These are phyloP conservation scores for Aporrectodea caliginosa DNA, from an alignment of 1,140 invertebrate species.

Conservation along the genomic window DNA sequence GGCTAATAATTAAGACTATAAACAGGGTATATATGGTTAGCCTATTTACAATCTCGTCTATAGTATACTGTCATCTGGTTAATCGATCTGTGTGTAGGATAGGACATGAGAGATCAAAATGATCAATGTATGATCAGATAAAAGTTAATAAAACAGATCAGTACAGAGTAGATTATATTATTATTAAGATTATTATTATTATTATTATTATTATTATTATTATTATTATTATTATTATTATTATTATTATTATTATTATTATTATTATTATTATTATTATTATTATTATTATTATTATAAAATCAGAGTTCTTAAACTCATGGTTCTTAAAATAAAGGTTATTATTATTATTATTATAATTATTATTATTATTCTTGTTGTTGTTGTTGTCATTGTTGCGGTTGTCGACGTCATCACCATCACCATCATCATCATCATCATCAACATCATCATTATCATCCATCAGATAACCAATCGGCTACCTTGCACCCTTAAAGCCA, in stretches of 20 bases:
- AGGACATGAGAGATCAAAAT: too few species aligned
- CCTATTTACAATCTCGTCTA: too few species aligned
- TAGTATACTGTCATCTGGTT: too few species aligned
- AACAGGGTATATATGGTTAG: too few species aligned
- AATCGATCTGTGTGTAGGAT: too few species aligned
- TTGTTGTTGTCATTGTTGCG: neutral
- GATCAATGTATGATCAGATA: too few species aligned
- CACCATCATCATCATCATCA: neutral
- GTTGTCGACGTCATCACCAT: neutral
- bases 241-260: conserved; percentile 4
- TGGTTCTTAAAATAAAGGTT: neutral
- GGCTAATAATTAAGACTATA: too few species aligned
- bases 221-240: conserved; percentile 4
- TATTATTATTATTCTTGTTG: neutral
- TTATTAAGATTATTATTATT: neutral
- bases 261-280: conserved; percentile 4
- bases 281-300: conserved; percentile 1
- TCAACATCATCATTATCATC: neutral
- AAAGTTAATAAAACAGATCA: too few species aligned
- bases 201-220: neutral
- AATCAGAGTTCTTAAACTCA: neutral
- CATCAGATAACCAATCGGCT: neutral
- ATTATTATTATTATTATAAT: conserved; percentile 1
- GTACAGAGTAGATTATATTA: neutral
- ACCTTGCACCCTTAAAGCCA: neutral